phyloP scores from a whole-genome alignment of 2,797 vertebrate species.

The Graptemys geographica region DNA sequence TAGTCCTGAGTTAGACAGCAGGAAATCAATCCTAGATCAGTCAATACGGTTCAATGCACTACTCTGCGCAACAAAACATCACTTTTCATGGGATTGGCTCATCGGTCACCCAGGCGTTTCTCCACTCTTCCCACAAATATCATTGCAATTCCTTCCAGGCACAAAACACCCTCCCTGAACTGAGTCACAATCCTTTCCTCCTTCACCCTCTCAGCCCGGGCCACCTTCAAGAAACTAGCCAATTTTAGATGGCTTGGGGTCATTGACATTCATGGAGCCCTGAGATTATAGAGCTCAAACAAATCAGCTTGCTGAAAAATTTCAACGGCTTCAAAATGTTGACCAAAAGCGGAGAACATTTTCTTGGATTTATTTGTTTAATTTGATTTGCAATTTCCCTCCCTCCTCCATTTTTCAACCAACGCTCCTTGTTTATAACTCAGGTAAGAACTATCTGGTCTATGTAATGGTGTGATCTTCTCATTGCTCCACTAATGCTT shows the following conservation, averaged over 20 bases:
- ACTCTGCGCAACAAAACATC: neutral
- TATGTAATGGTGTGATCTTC: neutral
- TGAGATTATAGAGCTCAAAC: neutral
- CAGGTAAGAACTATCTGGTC: neutral
- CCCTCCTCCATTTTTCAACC: neutral
- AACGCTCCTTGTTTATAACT: neutral
- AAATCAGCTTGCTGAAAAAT: neutral
- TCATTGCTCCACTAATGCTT: neutral
- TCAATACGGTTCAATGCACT: neutral
- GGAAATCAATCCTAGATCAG: neutral
- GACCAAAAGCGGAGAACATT: neutral
- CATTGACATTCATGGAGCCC: neutral
- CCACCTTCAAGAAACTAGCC: neutral
- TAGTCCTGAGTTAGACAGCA: neutral
- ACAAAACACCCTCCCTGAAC: neutral
- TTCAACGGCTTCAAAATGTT: neutral
- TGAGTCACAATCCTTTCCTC: neutral
- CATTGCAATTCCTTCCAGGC: neutral
- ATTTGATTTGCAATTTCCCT: neutral
- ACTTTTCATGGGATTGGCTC: neutral
- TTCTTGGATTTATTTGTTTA: neutral
- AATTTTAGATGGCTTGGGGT: neutral
- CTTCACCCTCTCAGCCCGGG: neutral
- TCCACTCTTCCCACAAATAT: neutral
- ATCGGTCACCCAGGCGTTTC: neutral